phyloP scores from a whole-genome alignment of 1,140 invertebrate species.

The Lanistes nyassanus region DNA sequence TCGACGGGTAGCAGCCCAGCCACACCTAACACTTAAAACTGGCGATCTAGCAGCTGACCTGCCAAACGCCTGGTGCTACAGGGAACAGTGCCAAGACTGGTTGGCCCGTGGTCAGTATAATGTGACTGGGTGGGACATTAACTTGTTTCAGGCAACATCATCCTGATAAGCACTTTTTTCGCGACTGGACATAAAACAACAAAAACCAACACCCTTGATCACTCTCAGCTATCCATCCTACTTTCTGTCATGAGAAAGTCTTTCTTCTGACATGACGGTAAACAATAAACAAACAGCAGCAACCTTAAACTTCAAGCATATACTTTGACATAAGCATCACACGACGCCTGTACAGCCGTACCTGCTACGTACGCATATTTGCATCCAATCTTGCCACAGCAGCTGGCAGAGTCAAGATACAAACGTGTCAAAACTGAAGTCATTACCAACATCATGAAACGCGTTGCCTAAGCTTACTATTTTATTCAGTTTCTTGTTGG shows the following conservation, averaged over 20 bases:
- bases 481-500: constrained; percentile 71
- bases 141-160: too few relatives aligned
- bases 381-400: not conserved
- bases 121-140: too few relatives aligned
- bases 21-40: too few relatives aligned
- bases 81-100: too few relatives aligned
- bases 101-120: too few relatives aligned
- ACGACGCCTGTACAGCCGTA: not conserved
- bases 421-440: not conserved
- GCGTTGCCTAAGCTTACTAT: constrained; percentile 5
- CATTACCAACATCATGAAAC: too few relatives aligned
- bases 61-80: too few relatives aligned
- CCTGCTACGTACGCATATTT: not conserved
- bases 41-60: too few relatives aligned
- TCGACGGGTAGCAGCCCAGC: too few relatives aligned
- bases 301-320: not conserved
- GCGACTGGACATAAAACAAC: too few relatives aligned
- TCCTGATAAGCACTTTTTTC: too few relatives aligned
- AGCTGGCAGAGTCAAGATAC: not conserved
- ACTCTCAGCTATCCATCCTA: not conserved
- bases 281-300: not conserved
- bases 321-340: not conserved
- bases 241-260: not conserved
- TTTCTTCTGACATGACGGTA: not conserved
- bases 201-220: too few relatives aligned